Evolutionary conservation across 2,888 invertebrate genomes (phyloP), one percentile per base, ranked within the genome.

Genomic region (Spialia ferax): DNA sequence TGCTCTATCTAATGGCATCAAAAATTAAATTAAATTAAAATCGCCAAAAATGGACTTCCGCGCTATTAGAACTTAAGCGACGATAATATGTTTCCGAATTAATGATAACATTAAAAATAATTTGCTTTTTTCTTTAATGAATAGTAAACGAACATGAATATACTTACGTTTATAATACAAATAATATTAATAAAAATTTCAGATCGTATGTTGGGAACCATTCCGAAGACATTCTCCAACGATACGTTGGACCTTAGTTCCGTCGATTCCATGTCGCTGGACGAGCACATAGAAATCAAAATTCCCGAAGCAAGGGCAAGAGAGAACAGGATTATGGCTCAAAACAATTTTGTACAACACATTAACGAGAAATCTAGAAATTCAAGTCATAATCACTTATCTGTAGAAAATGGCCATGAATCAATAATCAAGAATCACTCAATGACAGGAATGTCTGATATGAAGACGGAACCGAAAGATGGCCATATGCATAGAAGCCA

Each of bases 231-330:
- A 11, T 91, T 94, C 82, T 95, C 95, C 73, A 95, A 95, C 75
- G 95, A 95, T 75, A 96, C 95, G 4, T 83, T 95, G 63, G 94
- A 94, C 75, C 79, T 94, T 69, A 95, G 95, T 75, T 96, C 95
- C 54, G 93, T 95, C 60, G 95, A 95, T 74, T 95, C 95, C 63
- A 94, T 95, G 79, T 95, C 95, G 0, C 79, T 93, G 68, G 94
- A 94, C 74, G 94, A 95, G 69, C 95, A 95, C 77, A 95, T 95
- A 38, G 95, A 95, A 76, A 95, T 95, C 76, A 94, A 94, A 73
- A 94, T 88, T 89, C 96, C 81, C 73, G 95, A 88, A 75, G 79
- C 93, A 0, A 84, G 94, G 73, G 93, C 80, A n/a, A 79, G 89
- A 70, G 94, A 94, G 70, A 94, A 94, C 79, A 81, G 94, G 23